Evolutionary conservation across 2,888 invertebrate species (phyloP), one percentile per base, ranked within the genome.

Genomic region (Tolmerus cingulatus): DNA sequence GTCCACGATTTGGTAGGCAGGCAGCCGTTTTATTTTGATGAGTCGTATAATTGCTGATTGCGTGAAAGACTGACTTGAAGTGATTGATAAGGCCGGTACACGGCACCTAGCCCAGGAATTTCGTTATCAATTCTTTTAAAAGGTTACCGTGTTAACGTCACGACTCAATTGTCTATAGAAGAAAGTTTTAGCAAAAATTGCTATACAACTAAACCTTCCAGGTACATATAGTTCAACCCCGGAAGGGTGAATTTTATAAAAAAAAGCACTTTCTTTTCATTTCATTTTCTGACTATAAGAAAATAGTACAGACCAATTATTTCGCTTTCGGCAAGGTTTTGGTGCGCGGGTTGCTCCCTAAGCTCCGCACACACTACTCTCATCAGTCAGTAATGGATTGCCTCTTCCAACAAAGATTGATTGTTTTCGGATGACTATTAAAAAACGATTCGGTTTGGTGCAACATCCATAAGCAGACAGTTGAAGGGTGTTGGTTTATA

Each of bases 1-100:
- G 19, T 66, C 46, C 74, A 37, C 43, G 46, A 46, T 74, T 74
- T 74, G 66, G 23, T 74, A 46, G 43, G 57, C 85, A 30, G 16
- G 74, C 46, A 43, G 66, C 43, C 85, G 57, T 37, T 85, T 85
- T 74, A 74, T 85, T 85, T 85, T 74, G 85, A 85, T 74, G 85
- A 74, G 27, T 74, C 74, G 74, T 30, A 74, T 85, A 74, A 74
- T 85, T 85, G 46, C 74, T 85, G 85, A 85, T 85, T 85, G 40
- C 74, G 74, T 43, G 51, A 74, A 85, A 74, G 85, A 74, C 40
- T 74, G 74, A 43, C 46, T 40, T 85, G 74, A 74, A 85, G 85
- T 85, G 85, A 51, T 46, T 82, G 82, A 82, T 82, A 82, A 82
- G 27, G 66, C 8, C 2, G 82, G 37, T 57, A 82, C 37, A 82